phyloP scores from a whole-genome alignment of 2,113 vertebrate genomes.

The Furnarius figulus region DNA sequence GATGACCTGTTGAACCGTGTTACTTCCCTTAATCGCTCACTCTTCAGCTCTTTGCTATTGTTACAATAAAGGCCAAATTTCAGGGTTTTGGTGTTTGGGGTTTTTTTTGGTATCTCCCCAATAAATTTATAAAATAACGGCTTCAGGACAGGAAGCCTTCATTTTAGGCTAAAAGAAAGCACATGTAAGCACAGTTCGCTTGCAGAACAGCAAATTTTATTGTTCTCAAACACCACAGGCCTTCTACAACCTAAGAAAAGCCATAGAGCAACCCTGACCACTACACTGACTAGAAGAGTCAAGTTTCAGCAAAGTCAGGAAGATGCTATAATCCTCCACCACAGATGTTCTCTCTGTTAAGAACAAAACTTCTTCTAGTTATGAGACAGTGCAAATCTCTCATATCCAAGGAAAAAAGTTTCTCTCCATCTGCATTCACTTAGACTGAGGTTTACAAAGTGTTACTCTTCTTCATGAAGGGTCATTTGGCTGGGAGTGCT shows the following conservation, averaged over 20 bases:
- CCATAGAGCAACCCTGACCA: neutral
- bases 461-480: neutral
- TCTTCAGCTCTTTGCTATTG: neutral
- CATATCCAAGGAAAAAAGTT: neutral
- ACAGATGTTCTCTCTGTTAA: neutral
- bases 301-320: neutral
- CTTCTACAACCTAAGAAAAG: neutral
- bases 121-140: neutral
- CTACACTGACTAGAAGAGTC: neutral
- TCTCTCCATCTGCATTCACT: neutral
- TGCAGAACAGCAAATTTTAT: neutral
- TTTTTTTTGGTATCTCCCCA: neutral
- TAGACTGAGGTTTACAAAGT: neutral
- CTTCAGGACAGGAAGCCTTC: neutral
- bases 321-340: neutral
- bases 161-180: neutral
- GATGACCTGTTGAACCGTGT: neutral
- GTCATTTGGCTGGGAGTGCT: neutral
- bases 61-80: neutral
- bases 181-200: neutral
- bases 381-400: neutral
- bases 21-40: neutral
- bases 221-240: neutral
- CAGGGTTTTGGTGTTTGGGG: too few species aligned
- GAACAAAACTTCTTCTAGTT: neutral